Evolutionary conservation across 2,113 vertebrate genomes (phyloP).

Genomic region (Proterorhinus semilunaris): DNA sequence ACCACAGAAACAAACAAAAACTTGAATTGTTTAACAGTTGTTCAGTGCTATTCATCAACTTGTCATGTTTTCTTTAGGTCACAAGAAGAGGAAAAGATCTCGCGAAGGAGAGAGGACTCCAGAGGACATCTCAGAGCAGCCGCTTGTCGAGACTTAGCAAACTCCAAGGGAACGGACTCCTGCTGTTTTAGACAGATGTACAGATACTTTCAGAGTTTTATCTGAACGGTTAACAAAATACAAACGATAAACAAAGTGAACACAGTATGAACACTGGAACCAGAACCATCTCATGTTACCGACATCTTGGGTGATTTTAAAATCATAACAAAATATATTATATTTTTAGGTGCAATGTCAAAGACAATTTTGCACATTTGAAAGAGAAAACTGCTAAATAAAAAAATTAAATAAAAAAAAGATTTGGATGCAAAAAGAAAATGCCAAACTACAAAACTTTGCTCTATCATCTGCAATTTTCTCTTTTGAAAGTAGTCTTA

Average conservation of each 20-base stretch:
- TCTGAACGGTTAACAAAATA: slow-evolving; percentile 38
- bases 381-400: too few species aligned
- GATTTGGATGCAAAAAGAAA: too few species aligned
- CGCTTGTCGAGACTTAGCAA: slow-evolving; percentile 72
- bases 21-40: background rate
- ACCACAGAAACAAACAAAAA: background rate
- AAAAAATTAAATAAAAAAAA: too few species aligned
- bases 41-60: background rate
- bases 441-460: too few species aligned
- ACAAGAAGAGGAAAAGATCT: slow-evolving; percentile 82
- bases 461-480: too few species aligned
- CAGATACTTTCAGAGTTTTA: slow-evolving; percentile 61
- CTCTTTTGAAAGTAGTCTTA: too few species aligned
- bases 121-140: slow-evolving; percentile 79
- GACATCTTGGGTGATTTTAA: background rate
- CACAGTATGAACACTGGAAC: background rate
- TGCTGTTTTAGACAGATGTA: slow-evolving; percentile 25
- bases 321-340: background rate
- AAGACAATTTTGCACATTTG: background rate
- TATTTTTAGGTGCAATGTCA: background rate
- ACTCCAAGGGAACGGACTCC: background rate
- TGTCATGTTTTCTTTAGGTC: slow-evolving; percentile 74
- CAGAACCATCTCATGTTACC: background rate
- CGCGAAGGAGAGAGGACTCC: slow-evolving; percentile 80
- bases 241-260: background rate